Evolutionary conservation across 2,888 invertebrate genomes (phyloP), one percentile per base, ranked within the genome.

Genomic region (Ophion costatus): DNA sequence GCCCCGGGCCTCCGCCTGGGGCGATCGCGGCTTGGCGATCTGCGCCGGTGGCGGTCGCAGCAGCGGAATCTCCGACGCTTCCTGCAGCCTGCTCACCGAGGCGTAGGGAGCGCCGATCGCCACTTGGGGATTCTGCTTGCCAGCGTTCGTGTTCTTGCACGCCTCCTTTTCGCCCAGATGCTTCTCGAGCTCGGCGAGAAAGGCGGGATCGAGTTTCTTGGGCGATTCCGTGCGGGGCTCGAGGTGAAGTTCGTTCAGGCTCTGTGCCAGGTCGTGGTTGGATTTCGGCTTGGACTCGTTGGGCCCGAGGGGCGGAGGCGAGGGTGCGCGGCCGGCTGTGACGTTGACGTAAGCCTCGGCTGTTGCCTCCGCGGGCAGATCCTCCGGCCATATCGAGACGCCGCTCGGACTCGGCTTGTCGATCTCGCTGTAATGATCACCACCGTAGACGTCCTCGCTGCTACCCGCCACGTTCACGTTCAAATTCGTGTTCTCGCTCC

Each of bases 131-230:
- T 51, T 85, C 22, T 88, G 88, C 17, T 89, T 93, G 69, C 93
- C 94, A 29, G 94, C 93, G 86, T 94, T 94, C 2, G 92, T 94
- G 79, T 94, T 94, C 20, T 94, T 94, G 11, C 90, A 92, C 0
- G 94, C 93, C 74, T 94, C 94, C 76, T 94, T 94, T 71, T 94
- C 94, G 0, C 94, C 94, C 17, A 96, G 93, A 88, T 95, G 95
- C 88, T 96, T 96, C 91, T 96, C 96, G 71, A 96, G 91, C 89
- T 96, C 96, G 0, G 95, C 95, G 57, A 96, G 94, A 86, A 96
- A 96, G 20, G 94, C 94, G 10, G 95, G 94, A 90, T 95, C 95
- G 22, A 96, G 91, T 89, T 95, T 94, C 83, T 94, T 94, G 1
- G 94, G 94, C 0, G 93, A 91, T 0, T 88, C 73, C n/a, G 86